Percentiles rank a stretch among this genome's conserved stretches.
Conservation (phyloP, 2,113 vertebrate species). For the Empidonax alnorum region DNA sequence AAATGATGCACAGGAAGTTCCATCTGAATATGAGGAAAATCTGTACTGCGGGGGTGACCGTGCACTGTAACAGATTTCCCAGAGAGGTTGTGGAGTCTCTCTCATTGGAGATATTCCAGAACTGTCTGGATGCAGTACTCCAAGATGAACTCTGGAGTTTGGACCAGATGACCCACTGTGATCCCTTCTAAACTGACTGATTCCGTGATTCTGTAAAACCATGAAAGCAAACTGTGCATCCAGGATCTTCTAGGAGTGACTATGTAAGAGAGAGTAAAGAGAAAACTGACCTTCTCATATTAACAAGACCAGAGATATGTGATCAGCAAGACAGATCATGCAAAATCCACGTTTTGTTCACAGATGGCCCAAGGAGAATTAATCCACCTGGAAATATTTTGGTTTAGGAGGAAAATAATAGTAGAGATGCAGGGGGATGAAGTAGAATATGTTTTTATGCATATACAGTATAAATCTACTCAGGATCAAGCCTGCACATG, state of each 20-base stretch:
- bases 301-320: not conserved
- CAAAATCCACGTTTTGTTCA: not conserved
- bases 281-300: not conserved
- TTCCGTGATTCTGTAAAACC: not conserved
- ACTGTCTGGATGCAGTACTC: too few relatives aligned
- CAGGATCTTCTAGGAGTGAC: not conserved
- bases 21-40: not conserved
- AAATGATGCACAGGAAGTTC: not conserved
- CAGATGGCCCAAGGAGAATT: not conserved
- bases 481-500: not conserved
- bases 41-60: fast-evolving
- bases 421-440: not conserved
- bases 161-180: not conserved
- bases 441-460: not conserved
- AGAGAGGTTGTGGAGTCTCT: not conserved
- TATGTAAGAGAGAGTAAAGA: not conserved
- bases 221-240: not conserved
- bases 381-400: not conserved
- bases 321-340: not conserved
- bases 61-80: not conserved
- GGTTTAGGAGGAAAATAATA: not conserved
- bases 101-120: not conserved
- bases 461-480: not conserved
- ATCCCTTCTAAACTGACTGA: not conserved
- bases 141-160: too few relatives aligned